Conservation (phyloP, 1,140 invertebrate genomes). For the Drosophila navojoa region DNA sequence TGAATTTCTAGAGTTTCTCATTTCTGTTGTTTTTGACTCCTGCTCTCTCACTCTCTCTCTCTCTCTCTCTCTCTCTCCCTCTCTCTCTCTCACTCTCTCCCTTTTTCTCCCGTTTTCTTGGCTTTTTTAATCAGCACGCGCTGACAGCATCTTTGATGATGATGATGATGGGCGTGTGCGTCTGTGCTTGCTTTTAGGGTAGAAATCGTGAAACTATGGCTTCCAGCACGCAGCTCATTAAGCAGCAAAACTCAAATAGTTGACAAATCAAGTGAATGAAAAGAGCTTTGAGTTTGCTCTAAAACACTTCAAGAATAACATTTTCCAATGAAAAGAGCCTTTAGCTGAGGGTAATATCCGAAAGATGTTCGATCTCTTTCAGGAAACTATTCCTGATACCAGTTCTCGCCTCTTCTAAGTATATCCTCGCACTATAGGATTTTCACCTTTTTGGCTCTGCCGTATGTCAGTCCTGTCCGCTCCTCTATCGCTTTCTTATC, state of each 20-base stretch:
- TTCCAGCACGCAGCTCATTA: constrained; percentile 14
- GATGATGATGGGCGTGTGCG: background rate
- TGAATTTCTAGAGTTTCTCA: constrained; percentile 44
- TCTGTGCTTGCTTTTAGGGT: background rate
- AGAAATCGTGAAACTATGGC: background rate
- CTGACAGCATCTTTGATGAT: constrained; percentile 26
- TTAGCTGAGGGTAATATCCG: too few species aligned
- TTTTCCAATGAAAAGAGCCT: too few species aligned
- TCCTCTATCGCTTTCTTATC: background rate
- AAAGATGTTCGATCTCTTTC: too few species aligned
- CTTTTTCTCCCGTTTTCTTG: too few species aligned
- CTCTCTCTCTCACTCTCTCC: too few species aligned
- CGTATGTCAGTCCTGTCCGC: background rate
- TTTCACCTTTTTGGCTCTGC: too few species aligned
- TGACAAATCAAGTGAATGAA: background rate
- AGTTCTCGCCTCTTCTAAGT: too few species aligned
- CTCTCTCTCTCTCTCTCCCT: too few species aligned
- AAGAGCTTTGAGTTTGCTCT: background rate
- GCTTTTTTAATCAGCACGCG: constrained; percentile 31
- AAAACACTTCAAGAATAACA: too few species aligned
- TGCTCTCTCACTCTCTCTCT: too few species aligned
- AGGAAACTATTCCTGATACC: too few species aligned
- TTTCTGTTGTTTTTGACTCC: constrained; percentile 9
- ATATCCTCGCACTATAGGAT: too few species aligned
- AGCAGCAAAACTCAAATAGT: constrained; percentile 5